Conservation (phyloP, 2,888 invertebrate genomes). For the Zygaena filipendulae region DNA sequence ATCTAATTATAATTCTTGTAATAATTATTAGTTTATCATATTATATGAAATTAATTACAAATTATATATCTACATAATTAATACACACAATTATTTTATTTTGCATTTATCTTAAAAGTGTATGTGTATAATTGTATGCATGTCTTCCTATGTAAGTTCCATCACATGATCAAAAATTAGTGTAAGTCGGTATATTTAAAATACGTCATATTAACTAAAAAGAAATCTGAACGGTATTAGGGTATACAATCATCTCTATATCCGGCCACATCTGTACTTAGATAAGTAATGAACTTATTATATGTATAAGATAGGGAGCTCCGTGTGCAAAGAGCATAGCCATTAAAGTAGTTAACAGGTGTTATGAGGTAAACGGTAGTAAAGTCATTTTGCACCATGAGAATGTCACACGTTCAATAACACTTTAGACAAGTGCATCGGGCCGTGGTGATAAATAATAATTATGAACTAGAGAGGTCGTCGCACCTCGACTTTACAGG, state of each 20-base stretch:
- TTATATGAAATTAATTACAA: no score
- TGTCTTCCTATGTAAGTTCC: slow-evolving; percentile 65
- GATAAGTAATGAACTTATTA: slow-evolving; percentile 36
- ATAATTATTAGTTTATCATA: no score
- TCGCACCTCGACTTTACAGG: no score
- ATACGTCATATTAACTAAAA: background rate
- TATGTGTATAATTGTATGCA: slow-evolving; percentile 56
- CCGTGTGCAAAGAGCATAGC: slow-evolving; percentile 33
- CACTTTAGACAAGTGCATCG: no score
- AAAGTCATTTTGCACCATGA: no score
- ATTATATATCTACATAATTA: no score
- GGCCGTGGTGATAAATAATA: no score
- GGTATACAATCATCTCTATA: slow-evolving; percentile 41
- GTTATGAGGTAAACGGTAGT: slow-evolving; percentile 36
- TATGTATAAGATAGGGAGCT: slow-evolving; percentile 40
- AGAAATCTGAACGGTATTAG: slow-evolving; percentile 36
- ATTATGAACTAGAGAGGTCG: no score
- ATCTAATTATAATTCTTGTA: no score
- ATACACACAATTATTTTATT: no score
- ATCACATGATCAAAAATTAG: slow-evolving; percentile 39
- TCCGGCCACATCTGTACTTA: slow-evolving; percentile 51
- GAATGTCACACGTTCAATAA: no score
- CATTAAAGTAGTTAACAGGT: slow-evolving; percentile 34
- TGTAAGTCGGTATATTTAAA: slow-evolving; percentile 24
- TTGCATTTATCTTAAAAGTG: no score